phyloP scores from a whole-genome alignment of 2,888 invertebrate genomes.

The Iselma pallidipennis region DNA sequence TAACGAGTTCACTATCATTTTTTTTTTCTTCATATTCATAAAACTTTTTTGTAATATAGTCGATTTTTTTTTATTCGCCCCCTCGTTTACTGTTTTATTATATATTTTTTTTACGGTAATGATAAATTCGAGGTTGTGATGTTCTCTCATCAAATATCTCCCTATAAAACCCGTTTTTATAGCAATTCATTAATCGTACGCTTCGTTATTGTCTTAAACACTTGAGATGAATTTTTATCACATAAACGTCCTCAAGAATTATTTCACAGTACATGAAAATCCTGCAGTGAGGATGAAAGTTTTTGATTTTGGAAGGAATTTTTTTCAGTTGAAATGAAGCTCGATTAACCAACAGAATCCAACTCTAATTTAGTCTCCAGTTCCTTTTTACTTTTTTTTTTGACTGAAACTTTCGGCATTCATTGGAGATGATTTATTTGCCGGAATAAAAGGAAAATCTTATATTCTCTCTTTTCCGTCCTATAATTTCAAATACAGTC shows the following conservation, averaged over 20 bases:
- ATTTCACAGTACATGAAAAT: not conserved
- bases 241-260: not conserved
- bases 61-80: not conserved
- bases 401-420: not conserved
- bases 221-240: no score
- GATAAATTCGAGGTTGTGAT: not conserved
- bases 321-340: not conserved
- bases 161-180: no score
- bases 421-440: not conserved
- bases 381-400: not conserved
- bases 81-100: not conserved
- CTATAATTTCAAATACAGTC: not conserved
- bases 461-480: not conserved
- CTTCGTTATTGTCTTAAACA: not conserved
- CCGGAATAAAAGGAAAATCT: not conserved
- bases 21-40: not conserved
- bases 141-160: no score
- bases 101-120: not conserved
- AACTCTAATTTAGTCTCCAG: not conserved
- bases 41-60: no score
- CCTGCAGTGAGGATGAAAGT: not conserved
- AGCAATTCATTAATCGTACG: not conserved
- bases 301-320: no score
- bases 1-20: constrained; percentile 1
- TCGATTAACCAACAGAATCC: not conserved